phyloP scores from a whole-genome alignment of 2,113 vertebrate species.

The Oophaga pumilio region DNA sequence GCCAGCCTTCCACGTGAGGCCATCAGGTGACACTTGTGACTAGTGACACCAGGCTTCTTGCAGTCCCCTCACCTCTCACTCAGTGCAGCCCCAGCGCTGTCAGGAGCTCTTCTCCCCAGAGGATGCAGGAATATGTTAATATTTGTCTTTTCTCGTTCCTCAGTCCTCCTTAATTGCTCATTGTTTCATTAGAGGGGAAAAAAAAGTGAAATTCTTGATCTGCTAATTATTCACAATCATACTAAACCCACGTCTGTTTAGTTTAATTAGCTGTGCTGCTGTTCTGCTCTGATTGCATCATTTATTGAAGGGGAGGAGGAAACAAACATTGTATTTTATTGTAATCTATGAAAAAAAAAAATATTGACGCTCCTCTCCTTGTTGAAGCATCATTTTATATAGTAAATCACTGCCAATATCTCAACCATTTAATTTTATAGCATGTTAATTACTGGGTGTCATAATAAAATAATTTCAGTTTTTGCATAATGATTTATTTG shows the following conservation, averaged over 20 bases:
- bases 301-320: not conserved
- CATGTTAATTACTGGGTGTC: not conserved
- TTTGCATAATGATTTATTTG: not conserved
- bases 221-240: conserved; percentile 9
- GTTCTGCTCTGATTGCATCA: no score
- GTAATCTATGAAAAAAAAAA: not conserved
- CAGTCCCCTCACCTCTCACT: conserved; percentile 33
- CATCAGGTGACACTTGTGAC: not conserved
- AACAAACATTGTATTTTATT: not conserved
- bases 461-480: not conserved
- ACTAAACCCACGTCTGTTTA: not conserved
- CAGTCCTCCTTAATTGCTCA: conserved; percentile 23
- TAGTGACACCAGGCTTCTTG: not conserved
- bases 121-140: conserved; percentile 18
- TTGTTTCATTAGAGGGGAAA: conserved; percentile 9
- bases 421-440: not conserved
- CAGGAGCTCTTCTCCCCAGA: conserved; percentile 2
- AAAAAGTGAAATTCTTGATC: conserved; percentile 15
- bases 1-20: not conserved
- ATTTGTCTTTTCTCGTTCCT: conserved; percentile 11
- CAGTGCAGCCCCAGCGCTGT: not conserved
- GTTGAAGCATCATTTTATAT: not conserved
- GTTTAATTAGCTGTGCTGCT: conserved; percentile 8
- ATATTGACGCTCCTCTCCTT: no score
- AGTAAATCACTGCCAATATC: not conserved